phyloP scores from a whole-genome alignment of 1,140 invertebrate genomes.

The Drosophila bocqueti region DNA sequence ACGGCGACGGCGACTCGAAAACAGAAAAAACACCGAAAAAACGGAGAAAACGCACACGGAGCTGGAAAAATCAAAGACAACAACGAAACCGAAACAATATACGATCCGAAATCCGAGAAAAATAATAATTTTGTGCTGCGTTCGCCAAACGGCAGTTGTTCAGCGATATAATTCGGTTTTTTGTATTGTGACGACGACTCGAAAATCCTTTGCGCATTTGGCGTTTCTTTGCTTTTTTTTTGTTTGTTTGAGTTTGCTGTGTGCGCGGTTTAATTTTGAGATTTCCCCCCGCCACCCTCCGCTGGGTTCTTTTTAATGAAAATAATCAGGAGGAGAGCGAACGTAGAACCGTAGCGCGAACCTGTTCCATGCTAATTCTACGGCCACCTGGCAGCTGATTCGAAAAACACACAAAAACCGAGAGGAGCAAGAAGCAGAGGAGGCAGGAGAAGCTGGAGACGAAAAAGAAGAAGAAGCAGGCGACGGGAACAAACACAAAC shows the following conservation, averaged over 20 bases:
- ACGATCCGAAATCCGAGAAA: constrained; percentile 17
- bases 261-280: constrained; percentile 38
- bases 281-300: neutral
- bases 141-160: constrained; percentile 24
- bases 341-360: constrained; percentile 30
- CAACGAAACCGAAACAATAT: constrained; percentile 44
- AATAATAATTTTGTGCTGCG: constrained; percentile 13
- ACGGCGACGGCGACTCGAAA: constrained; percentile 60
- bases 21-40: constrained; percentile 23
- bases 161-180: constrained; percentile 10
- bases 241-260: constrained; percentile 31
- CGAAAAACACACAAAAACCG: constrained; percentile 16
- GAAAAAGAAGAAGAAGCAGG: constrained; percentile 7
- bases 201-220: neutral
- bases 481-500: constrained; percentile 30
- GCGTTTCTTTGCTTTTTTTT: constrained; percentile 17
- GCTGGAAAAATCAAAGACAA: constrained; percentile 64
- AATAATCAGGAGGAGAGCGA: constrained; percentile 25
- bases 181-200: constrained; percentile 6
- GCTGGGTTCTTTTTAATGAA: constrained; percentile 2
- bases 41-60: constrained; percentile 41
- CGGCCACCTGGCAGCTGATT: constrained; percentile 78
- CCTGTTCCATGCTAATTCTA: constrained; percentile 73
- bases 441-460: constrained; percentile 18
- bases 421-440: neutral